phyloP scores from a whole-genome alignment of 2,888 invertebrate species.

The Gonocerus acuteangulatus region DNA sequence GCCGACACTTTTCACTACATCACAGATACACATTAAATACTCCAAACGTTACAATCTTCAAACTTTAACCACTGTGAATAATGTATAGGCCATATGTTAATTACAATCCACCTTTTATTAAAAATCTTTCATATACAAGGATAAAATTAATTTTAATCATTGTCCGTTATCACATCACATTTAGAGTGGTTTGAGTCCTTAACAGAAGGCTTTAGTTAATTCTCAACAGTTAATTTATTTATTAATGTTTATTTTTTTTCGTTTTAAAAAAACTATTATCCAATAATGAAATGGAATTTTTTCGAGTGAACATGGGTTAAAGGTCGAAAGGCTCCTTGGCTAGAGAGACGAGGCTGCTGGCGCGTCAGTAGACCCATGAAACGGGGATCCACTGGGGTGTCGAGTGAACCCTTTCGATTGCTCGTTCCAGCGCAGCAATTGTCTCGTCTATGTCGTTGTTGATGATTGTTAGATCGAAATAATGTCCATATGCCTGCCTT shows the following conservation, averaged over 20 bases:
- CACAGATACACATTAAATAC: slow-evolving; percentile 23
- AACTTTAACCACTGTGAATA: slow-evolving; percentile 4
- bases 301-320: background rate
- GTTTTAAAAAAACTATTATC: background rate
- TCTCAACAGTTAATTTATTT: slow-evolving; percentile 10
- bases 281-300: slow-evolving; percentile 10
- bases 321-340: slow-evolving; percentile 1
- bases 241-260: slow-evolving; percentile 13
- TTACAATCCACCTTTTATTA: slow-evolving; percentile 22
- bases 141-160: slow-evolving; percentile 21
- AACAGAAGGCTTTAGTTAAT: slow-evolving; percentile 12
- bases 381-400: slow-evolving; percentile 97
- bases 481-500: slow-evolving; percentile 94
- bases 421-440: slow-evolving; percentile 81
- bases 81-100: slow-evolving; percentile 25
- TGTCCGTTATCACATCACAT: slow-evolving; percentile 22
- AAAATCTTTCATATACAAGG: slow-evolving; percentile 11
- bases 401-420: slow-evolving; percentile 82
- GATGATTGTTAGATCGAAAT: slow-evolving; percentile 94
- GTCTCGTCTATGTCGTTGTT: slow-evolving; percentile 99
- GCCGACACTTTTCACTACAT: slow-evolving; percentile 21
- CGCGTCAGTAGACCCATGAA: slow-evolving; percentile 90
- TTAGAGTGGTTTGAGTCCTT: slow-evolving; percentile 15
- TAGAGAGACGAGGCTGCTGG: background rate
- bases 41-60: background rate